phyloP scores from a whole-genome alignment of 2,113 vertebrate species.

The Tragelaphus scriptus region DNA sequence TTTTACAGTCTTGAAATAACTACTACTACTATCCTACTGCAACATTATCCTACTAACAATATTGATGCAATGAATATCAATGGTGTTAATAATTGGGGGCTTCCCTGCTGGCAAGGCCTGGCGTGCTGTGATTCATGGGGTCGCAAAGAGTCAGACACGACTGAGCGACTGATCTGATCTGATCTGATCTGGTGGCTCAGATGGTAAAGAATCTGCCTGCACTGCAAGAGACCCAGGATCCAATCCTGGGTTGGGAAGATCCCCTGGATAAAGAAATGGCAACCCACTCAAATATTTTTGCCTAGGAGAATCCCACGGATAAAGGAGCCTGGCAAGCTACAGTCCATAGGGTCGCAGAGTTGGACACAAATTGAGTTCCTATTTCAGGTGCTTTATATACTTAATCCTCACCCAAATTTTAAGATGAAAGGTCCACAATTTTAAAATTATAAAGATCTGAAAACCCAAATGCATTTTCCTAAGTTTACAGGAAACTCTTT shows the following conservation, averaged over 20 bases:
- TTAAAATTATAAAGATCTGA: not conserved
- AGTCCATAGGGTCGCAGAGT: not conserved
- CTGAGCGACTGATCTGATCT: too few species aligned
- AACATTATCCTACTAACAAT: not conserved
- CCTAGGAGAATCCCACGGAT: not conserved
- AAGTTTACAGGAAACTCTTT: not conserved
- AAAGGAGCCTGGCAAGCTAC: not conserved
- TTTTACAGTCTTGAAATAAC: not conserved
- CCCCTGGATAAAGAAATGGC: not conserved
- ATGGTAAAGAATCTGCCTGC: not conserved
- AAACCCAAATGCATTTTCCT: not conserved
- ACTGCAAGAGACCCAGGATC: not conserved
- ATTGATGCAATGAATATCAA: not conserved
- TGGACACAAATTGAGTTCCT: not conserved
- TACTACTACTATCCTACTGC: not conserved
- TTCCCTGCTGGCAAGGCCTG: not conserved
- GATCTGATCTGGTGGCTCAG: not conserved
- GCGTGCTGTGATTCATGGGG: too few species aligned
- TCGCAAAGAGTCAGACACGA: too few species aligned
- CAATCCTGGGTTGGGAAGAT: not conserved
- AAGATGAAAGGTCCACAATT: not conserved
- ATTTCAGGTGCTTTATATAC: not conserved
- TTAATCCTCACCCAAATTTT: not conserved
- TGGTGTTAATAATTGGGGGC: not conserved
- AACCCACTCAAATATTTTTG: not conserved